A percentile compares a stretch with the other conserved stretches of the same genome.
Evolutionary conservation across 2,113 vertebrate genomes (phyloP).

Genomic region (Taxidea taxus): DNA sequence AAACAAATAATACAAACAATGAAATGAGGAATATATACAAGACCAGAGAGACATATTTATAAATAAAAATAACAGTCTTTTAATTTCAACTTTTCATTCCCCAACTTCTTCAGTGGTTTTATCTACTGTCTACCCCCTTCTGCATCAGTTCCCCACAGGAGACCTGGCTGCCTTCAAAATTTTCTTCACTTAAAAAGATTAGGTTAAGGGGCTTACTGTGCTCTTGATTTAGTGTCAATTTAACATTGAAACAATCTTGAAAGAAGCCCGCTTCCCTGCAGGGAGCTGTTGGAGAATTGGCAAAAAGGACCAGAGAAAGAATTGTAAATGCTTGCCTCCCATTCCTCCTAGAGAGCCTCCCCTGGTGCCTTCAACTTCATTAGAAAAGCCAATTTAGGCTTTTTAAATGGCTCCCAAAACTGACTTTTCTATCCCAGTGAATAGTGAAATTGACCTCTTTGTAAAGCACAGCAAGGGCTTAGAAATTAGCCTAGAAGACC

Average conservation of each 20-base stretch:
- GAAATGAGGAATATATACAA: neutral
- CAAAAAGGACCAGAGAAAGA: slow-evolving; percentile 1
- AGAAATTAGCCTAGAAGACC: neutral
- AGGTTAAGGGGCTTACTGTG: slow-evolving; percentile 41
- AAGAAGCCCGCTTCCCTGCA: slow-evolving; percentile 45
- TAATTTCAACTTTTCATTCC: neutral
- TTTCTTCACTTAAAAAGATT: slow-evolving; percentile 55
- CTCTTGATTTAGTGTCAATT: slow-evolving; percentile 66
- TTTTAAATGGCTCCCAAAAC: slow-evolving; percentile 26
- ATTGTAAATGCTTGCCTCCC: neutral
- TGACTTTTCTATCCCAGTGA: neutral
- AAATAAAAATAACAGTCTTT: neutral
- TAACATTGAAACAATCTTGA: slow-evolving; percentile 64
- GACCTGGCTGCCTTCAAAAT: slow-evolving; percentile 26
- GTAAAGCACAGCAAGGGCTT: neutral
- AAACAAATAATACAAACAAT: neutral
- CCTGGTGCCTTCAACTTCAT: neutral
- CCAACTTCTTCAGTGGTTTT: neutral
- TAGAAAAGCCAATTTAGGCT: slow-evolving; percentile 39
- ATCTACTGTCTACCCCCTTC: neutral
- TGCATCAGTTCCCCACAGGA: neutral
- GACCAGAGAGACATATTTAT: neutral
- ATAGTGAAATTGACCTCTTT: neutral
- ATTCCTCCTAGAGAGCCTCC: neutral
- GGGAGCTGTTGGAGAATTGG: slow-evolving; percentile 42